Evolutionary conservation across 2,797 vertebrate species (phyloP).

Genomic region (Cossypha niveicapilla): DNA sequence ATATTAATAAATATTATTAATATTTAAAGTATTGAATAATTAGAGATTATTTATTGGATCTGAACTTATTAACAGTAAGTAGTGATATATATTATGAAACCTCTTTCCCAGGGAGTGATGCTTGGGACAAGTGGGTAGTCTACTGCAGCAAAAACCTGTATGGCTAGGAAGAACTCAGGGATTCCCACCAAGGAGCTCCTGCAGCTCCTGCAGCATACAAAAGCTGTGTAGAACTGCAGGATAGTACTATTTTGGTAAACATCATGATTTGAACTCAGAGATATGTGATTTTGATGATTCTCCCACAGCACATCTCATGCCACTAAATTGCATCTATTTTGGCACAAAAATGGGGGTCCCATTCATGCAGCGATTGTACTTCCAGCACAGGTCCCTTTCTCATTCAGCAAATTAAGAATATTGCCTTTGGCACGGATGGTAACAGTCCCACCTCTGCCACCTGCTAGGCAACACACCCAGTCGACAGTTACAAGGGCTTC

Average conservation of each 20-base stretch:
- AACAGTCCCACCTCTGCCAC: not conserved
- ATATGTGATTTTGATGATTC: rapidly evolving
- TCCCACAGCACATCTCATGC: not conserved
- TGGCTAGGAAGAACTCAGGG: not conserved
- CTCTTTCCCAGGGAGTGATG: not conserved
- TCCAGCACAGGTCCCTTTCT: not conserved
- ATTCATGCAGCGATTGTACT: not conserved
- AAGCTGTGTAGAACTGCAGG: not conserved
- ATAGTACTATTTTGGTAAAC: not conserved
- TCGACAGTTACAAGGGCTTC: rapidly evolving
- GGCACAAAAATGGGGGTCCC: not conserved
- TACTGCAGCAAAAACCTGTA: not conserved
- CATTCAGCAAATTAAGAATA: not conserved
- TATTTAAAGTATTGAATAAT: too few species aligned
- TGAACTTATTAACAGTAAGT: not conserved
- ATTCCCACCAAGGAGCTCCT: not conserved
- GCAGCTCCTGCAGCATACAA: not conserved
- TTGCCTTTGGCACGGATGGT: rapidly evolving
- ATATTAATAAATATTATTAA: too few species aligned
- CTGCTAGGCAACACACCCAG: not conserved
- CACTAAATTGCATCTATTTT: not conserved
- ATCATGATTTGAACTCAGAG: not conserved
- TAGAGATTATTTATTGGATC: not conserved
- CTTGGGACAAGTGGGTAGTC: rapidly evolving
- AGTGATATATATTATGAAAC: not conserved